Percentiles rank a stretch among this genome's conserved stretches.
Conservation (phyloP, 2,888 invertebrate genomes). For the Lepidochrysops patricia region DNA sequence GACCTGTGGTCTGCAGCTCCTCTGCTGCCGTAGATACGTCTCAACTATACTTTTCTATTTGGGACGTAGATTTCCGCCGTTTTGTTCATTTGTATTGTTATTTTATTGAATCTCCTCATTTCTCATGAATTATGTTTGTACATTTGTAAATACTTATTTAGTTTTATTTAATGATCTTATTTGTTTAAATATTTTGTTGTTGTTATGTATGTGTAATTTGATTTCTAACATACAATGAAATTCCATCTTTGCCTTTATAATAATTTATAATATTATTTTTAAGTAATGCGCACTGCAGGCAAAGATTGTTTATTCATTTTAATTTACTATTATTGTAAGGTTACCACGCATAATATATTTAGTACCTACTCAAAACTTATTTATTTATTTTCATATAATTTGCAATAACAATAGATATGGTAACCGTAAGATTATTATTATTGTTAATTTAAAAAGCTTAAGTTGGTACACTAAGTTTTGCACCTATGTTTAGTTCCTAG, state of each 20-base stretch:
- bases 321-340: not conserved
- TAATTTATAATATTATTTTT: constrained; percentile 16
- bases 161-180: constrained; percentile 27
- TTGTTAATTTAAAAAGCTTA: not conserved
- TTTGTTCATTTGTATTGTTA: not conserved
- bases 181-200: constrained; percentile 42
- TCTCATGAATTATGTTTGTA: not conserved
- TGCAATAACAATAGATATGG: not conserved
- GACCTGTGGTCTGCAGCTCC: not conserved
- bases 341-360: constrained; percentile 8
- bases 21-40: not conserved
- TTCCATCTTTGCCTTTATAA: not conserved
- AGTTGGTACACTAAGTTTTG: constrained; percentile 15
- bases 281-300: not conserved
- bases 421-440: not conserved
- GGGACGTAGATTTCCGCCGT: not conserved
- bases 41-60: not conserved
- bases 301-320: not conserved
- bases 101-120: constrained; percentile 4
- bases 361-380: not conserved
- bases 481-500: constrained; percentile 19
- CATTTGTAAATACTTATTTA: not conserved
- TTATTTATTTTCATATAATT: not conserved
- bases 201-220: constrained; percentile 41
- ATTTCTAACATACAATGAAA: constrained; percentile 27